Conservation (phyloP, 2,888 invertebrate genomes). For the Eupeodes luniger region DNA sequence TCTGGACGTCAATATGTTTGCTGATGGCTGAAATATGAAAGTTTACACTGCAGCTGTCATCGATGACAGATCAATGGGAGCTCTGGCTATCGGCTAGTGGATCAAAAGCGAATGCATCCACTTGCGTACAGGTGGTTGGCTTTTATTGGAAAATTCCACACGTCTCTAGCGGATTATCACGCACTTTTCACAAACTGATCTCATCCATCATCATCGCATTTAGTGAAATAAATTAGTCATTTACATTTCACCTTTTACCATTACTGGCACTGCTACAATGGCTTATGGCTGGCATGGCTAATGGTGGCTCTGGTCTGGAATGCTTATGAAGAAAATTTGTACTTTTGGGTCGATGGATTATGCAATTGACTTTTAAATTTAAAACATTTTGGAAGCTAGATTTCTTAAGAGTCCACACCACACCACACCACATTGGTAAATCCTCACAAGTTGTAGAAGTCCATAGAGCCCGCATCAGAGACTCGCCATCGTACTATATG, state of each 20-base stretch:
- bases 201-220: background rate
- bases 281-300: no score
- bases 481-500: slow-evolving; percentile 22
- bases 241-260: background rate
- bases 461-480: background rate
- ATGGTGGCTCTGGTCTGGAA: background rate
- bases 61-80: slow-evolving; percentile 7
- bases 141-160: slow-evolving; percentile 14
- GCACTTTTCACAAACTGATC: background rate
- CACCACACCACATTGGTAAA: slow-evolving; percentile 19
- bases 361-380: background rate
- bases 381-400: background rate
- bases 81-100: background rate
- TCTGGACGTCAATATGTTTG: background rate
- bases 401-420: slow-evolving; percentile 33
- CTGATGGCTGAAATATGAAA: slow-evolving; percentile 25
- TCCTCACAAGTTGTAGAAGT: background rate
- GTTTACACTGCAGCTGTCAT: slow-evolving; percentile 13
- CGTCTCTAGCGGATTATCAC: background rate
- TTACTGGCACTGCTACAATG: background rate
- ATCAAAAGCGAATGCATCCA: slow-evolving; percentile 22
- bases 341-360: background rate
- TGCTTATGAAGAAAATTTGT: background rate
- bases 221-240: background rate
- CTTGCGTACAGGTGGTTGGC: slow-evolving; percentile 7